These are phyloP conservation scores for Sipha flava DNA, from an alignment of 1,140 invertebrate genomes.

Conservation along the genomic window DNA sequence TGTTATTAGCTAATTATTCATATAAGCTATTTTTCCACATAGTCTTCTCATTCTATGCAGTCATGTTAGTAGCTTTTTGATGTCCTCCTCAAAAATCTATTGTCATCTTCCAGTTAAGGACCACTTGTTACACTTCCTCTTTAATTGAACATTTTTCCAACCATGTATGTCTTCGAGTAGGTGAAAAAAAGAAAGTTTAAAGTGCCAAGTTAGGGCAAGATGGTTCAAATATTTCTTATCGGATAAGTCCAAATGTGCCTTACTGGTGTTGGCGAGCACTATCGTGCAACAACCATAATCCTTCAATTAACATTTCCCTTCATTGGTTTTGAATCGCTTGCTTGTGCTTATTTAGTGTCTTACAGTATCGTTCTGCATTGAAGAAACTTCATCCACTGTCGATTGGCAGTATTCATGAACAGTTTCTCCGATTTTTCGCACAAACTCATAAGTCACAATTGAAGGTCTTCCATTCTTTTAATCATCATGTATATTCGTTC, in stretches of 20 bases:
- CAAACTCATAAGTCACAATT: no score
- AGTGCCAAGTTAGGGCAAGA: constrained; percentile 17
- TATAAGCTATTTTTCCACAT: no score
- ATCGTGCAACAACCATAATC: not conserved
- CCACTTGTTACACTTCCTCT: constrained; percentile 12
- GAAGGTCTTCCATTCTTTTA: not conserved
- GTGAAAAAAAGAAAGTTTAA: constrained; percentile 38
- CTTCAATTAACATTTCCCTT: not conserved
- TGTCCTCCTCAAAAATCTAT: no score
- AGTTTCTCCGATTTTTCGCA: no score
- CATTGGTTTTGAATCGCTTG: not conserved
- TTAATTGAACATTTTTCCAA: constrained; percentile 28
- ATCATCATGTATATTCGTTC: not conserved
- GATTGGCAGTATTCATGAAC: no score
- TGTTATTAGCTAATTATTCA: no score
- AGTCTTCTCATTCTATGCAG: no score
- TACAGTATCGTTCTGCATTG: not conserved
- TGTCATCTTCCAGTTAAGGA: not conserved
- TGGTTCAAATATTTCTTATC: not conserved
- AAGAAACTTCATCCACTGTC: no score
- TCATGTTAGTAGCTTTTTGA: no score
- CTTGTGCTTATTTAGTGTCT: not conserved
- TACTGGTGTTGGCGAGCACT: constrained; percentile 24
- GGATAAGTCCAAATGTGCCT: not conserved
- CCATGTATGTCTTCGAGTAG: constrained; percentile 35